Base-by-base conservation (phyloP, 2,888 invertebrate species). In the Elegia similella region DNA sequence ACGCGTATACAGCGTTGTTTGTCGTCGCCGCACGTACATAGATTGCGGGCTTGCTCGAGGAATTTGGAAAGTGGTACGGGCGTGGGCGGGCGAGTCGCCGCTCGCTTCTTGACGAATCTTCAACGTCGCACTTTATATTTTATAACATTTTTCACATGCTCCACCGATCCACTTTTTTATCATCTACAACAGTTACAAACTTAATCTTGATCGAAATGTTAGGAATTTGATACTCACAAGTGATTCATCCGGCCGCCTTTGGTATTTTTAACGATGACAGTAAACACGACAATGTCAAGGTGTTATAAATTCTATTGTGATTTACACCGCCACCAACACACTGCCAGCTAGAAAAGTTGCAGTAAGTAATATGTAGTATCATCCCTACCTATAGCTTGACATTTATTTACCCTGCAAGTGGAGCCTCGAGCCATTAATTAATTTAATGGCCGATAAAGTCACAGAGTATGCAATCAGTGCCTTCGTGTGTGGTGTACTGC, bases 1-100 rank as follows among this genome's bases (percentile, higher is more conserved):
- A 23, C 23, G 23, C 23, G 74, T 74, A 67, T 69, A 73, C 56
- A 79, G 75, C 72, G 73, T 74, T 74, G 71, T 74, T 73, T 73
- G 72, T 64, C 65, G 69, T 73, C 74, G 66, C 69, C 70, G 75
- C 80, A 80, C 80, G 80, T 82, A 82, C 80, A 75, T 81, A 82
- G 84, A 88, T 89, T 87, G 88, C 89, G 82, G 78, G 82, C 84
- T 86, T 82, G 80, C 84, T 82, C 77, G 80, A 84, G 85, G 90
- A 90, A 91, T 91, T 91, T 91, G 90, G 90, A 91, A 91, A 91
- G 90, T 88, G 81, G 86, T 82, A 83, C 83, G 69, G 58, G 85
- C 81, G 91, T 91, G 84, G 90, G 91, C 90, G 90, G 90, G 84
- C 90, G 70, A 82, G 90, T 87, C 78, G 75, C 62, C 70, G 72